These are phyloP conservation scores for Diadophis punctatus DNA, from an alignment of 2,113 vertebrate genomes.

Conservation along the genomic window DNA sequence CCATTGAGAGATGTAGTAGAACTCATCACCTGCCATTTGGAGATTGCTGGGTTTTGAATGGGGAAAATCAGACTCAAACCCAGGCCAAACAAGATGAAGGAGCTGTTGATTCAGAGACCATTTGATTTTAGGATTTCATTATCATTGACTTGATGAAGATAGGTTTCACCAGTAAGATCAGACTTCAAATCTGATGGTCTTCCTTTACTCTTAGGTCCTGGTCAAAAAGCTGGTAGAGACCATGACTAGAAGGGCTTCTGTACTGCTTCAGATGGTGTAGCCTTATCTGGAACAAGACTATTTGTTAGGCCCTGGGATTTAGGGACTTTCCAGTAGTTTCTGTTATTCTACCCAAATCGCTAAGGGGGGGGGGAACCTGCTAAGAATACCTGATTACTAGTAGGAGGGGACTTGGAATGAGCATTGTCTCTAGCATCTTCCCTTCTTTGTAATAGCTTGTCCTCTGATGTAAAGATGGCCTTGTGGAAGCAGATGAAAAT, in stretches of 20 bases:
- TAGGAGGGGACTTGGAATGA: background rate
- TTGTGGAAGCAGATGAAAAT: background rate
- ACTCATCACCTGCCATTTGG: background rate
- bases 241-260: background rate
- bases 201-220: background rate
- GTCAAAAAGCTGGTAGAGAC: background rate
- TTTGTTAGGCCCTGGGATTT: background rate
- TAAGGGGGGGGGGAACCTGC: background rate
- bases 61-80: background rate
- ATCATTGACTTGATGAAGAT: background rate
- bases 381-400: background rate
- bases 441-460: background rate
- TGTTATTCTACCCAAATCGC: background rate
- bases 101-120: background rate
- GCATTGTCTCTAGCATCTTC: background rate
- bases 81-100: background rate
- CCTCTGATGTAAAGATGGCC: background rate
- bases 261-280: background rate
- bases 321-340: background rate
- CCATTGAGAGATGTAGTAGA: background rate
- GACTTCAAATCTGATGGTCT: background rate
- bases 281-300: background rate
- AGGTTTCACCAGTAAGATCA: background rate
- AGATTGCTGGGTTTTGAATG: background rate
- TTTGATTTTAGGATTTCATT: background rate